Conservation (phyloP, 2,113 vertebrate genomes). For the Pygoscelis antarcticus region DNA sequence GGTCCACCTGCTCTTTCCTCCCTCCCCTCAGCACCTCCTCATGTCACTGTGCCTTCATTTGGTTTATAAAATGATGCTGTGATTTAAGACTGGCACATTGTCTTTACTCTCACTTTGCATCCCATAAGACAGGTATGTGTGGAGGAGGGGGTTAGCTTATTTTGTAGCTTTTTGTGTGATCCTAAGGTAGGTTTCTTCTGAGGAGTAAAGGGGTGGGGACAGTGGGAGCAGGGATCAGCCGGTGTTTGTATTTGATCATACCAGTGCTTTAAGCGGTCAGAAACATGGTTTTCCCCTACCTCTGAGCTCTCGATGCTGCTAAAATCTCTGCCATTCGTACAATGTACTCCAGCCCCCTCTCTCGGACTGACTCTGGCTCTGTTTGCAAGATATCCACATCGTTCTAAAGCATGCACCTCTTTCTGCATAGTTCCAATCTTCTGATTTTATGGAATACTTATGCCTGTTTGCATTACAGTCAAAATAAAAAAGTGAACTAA, state of each 20-base stretch:
- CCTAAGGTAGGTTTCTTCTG: not conserved
- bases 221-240: not conserved
- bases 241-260: not conserved
- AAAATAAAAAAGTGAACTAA: conserved; percentile 71
- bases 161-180: not conserved
- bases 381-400: conserved; percentile 61
- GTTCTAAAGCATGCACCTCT: conserved; percentile 75
- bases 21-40: not conserved
- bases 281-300: conserved; percentile 57
- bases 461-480: conserved; percentile 81
- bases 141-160: not conserved
- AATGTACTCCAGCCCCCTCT: conserved; percentile 54
- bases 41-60: conserved; percentile 61
- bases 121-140: not conserved
- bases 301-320: conserved; percentile 75
- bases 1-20: not conserved
- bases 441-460: conserved; percentile 75
- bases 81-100: not conserved
- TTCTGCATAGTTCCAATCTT: conserved; percentile 70
- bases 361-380: conserved; percentile 51
- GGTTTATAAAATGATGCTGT: not conserved
- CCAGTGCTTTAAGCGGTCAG: conserved; percentile 51
- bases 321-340: conserved; percentile 50
- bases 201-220: not conserved
- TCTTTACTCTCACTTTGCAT: not conserved